Conservation (phyloP, 2,888 invertebrate species). For the Sinohyriopsis cumingii region DNA sequence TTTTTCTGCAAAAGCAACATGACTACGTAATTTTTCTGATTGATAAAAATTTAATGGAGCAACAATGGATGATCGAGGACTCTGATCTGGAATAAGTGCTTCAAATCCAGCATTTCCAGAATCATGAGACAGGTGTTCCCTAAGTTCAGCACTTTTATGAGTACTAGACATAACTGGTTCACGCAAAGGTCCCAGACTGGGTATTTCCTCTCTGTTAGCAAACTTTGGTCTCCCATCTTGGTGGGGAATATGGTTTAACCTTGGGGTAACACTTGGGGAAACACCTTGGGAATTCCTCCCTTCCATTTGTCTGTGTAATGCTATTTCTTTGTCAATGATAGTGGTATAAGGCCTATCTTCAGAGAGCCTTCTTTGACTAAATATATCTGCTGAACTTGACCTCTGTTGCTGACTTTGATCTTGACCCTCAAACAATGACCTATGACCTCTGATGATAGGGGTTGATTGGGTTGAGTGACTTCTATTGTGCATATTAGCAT, state of each 20-base stretch:
- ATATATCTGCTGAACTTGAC: neutral
- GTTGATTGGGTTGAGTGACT: too few relatives aligned
- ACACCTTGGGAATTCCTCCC: conserved; percentile 19
- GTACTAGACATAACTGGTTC: conserved; percentile 62
- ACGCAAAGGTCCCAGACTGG: conserved; percentile 41
- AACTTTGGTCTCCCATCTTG: conserved; percentile 27
- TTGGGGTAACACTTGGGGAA: conserved; percentile 8
- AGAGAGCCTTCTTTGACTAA: neutral
- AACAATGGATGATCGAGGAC: conserved; percentile 34
- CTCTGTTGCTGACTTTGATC: neutral
- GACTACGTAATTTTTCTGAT: conserved; percentile 17
- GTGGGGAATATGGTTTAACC: neutral
- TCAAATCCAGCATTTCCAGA: conserved; percentile 29
- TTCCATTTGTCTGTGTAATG: conserved; percentile 36
- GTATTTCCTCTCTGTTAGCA: conserved; percentile 28
- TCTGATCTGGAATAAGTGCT: conserved; percentile 27
- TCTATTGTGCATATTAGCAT: too few relatives aligned
- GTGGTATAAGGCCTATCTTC: conserved; percentile 42
- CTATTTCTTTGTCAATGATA: conserved; percentile 52
- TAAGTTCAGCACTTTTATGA: conserved; percentile 60
- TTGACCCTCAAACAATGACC: neutral
- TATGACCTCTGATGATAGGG: neutral
- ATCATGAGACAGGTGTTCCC: conserved; percentile 34
- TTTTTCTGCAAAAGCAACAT: conserved; percentile 44
- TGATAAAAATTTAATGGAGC: conserved; percentile 18